Percentiles rank a stretch among this genome's conserved stretches.
phyloP scores from a whole-genome alignment of 2,888 invertebrate species.

The Leucoma salicis region DNA sequence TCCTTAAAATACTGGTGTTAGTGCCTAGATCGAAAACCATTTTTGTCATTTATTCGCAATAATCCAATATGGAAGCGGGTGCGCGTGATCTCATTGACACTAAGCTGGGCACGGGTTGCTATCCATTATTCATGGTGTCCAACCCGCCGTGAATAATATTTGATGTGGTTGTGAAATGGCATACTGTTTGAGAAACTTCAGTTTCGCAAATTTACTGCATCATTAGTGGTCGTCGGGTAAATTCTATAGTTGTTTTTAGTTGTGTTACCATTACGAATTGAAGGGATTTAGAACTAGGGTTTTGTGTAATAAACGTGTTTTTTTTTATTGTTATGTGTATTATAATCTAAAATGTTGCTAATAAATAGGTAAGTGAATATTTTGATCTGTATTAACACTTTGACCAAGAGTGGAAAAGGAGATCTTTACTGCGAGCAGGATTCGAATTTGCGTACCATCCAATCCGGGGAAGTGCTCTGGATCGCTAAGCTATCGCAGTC shows the following conservation, averaged over 20 bases:
- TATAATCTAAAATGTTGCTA: too few species aligned
- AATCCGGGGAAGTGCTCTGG: too few species aligned
- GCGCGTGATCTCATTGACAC: slow-evolving; percentile 76
- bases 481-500: too few species aligned
- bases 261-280: slow-evolving; percentile 12
- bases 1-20: slow-evolving; percentile 15
- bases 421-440: too few species aligned
- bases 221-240: slow-evolving; percentile 24
- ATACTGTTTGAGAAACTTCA: slow-evolving; percentile 38
- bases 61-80: slow-evolving; percentile 68
- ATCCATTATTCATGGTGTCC: slow-evolving; percentile 74
- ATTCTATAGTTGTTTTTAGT: slow-evolving; percentile 17
- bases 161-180: slow-evolving; percentile 48
- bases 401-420: too few species aligned
- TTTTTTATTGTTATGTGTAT: background rate
- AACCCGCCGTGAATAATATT: slow-evolving; percentile 55
- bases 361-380: too few species aligned
- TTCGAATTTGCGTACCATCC: too few species aligned
- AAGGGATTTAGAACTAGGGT: slow-evolving; percentile 9
- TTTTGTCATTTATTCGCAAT: slow-evolving; percentile 74
- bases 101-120: slow-evolving; percentile 59
- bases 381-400: too few species aligned
- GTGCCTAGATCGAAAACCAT: slow-evolving; percentile 54
- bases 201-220: slow-evolving; percentile 36
- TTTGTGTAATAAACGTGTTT: slow-evolving; percentile 3